These are phyloP conservation scores for Sarcophaga carnaria DNA, from an alignment of 2,888 invertebrate genomes.

Conservation along the genomic window DNA sequence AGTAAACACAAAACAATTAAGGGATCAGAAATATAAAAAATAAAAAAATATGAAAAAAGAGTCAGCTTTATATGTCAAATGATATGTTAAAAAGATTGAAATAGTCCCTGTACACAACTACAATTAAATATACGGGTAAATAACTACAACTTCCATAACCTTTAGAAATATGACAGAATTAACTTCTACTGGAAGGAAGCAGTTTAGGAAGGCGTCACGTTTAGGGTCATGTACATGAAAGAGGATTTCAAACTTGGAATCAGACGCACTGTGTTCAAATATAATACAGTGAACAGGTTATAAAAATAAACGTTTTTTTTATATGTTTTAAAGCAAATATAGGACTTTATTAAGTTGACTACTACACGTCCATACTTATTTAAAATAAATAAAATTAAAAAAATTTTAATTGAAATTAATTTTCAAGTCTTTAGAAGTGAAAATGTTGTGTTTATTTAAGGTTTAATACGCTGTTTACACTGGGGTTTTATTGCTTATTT, in stretches of 20 bases:
- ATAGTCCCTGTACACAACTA: not conserved
- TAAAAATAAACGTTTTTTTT: conserved; percentile 16
- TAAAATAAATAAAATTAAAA: too few relatives aligned
- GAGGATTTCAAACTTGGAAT: too few relatives aligned
- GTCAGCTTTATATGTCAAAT: not conserved
- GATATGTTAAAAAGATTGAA: not conserved
- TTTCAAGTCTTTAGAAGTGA: too few relatives aligned
- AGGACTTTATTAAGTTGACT: not conserved
- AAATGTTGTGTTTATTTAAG: too few relatives aligned
- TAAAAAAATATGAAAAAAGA: not conserved
- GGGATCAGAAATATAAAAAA: not conserved
- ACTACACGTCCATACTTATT: too few relatives aligned
- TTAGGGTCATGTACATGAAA: too few relatives aligned
- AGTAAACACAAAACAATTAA: conserved; percentile 1
- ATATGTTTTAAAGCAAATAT: conserved; percentile 12
- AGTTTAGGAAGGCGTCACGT: too few relatives aligned
- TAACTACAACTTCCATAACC: not conserved
- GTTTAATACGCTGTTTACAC: too few relatives aligned
- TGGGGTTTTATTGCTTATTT: too few relatives aligned
- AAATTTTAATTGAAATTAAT: too few relatives aligned
- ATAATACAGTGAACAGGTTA: not conserved
- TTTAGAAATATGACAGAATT: conserved; percentile 14
- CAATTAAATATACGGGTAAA: not conserved
- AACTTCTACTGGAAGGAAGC: not conserved
- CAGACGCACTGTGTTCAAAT: not conserved